phyloP scores from a whole-genome alignment of 2,888 invertebrate species.

The Athalia circularis region DNA sequence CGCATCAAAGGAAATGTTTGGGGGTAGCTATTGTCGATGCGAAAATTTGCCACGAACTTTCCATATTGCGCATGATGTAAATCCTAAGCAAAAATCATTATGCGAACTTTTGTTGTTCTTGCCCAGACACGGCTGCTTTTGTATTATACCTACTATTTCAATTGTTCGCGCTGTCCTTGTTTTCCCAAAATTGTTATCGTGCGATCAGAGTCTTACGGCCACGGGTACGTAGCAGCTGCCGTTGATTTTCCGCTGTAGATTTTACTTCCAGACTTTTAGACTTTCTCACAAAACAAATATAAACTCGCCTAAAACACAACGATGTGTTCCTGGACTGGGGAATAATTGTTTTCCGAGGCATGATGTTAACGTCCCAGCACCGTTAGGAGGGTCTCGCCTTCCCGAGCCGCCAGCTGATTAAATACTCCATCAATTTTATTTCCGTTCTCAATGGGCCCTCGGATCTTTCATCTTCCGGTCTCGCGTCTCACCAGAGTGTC shows the following conservation, averaged over 20 bases:
- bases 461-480: neutral
- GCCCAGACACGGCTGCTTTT: neutral
- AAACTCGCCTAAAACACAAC: too few species aligned
- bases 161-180: neutral
- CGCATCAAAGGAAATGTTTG: too few species aligned
- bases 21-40: neutral
- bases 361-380: neutral
- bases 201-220: too few species aligned
- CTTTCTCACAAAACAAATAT: neutral
- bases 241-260: too few species aligned
- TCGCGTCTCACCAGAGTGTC: neutral
- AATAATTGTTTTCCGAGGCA: conserved; percentile 1
- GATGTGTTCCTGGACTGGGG: neutral
- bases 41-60: neutral
- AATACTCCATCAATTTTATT: conserved; percentile 21
- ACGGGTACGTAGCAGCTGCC: too few species aligned
- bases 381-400: neutral
- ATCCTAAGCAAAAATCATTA: neutral
- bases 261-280: neutral
- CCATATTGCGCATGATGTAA: neutral
- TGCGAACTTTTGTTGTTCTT: neutral
- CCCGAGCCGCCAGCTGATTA: conserved; percentile 1
- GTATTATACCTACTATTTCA: too few species aligned
- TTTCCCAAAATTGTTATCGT: neutral
- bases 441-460: neutral